Evolutionary conservation across 1,140 invertebrate genomes (phyloP), one percentile per base, ranked within the genome.

Genomic region (Conus ventricosus): DNA sequence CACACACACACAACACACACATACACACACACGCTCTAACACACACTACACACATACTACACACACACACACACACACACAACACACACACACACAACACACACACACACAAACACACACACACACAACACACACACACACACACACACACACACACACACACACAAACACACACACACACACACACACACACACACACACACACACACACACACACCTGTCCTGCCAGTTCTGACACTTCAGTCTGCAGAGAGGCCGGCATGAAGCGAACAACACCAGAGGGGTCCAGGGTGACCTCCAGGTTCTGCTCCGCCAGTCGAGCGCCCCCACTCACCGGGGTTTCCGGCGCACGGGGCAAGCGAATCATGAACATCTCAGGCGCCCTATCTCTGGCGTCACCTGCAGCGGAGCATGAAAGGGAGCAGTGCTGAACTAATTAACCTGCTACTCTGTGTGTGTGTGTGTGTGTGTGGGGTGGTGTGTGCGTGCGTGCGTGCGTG

Each of bases 241-340:
- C 85, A 27, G 91, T 90, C 23, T 88, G 81, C 20, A 92, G 91
- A 39, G 93, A 94, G 76, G 92, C 91, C 6, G 88, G 84, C 60
- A 93, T 92, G 89, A 95, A 94, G 39, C 91, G 87, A 8, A 95
- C 84, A 13, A 95, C 87, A 17, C 94, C 94, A 88, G 90, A 88
- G 25, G 94, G 94, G 63, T 95, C 94, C 51, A 94, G 91, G 25
- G 88, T 83, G 27, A 89, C 89, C 53, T 92, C 1, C 6, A 89
- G 90, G 17, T 88, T 80, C 20, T 89, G 88, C 7, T 81, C 63
- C 5, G 90, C 75, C 5, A 95, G 91, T 78, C 89, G 88, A 1
- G 93, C 92, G 54, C 93, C 94, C 82, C 94, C 94, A 85, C 88
- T 88, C 20, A 92, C 92, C n/a, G 92, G 81, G 10, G 93, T 91